Conservation (phyloP, 2,797 vertebrate genomes). For the Peromyscus melanophrys region DNA sequence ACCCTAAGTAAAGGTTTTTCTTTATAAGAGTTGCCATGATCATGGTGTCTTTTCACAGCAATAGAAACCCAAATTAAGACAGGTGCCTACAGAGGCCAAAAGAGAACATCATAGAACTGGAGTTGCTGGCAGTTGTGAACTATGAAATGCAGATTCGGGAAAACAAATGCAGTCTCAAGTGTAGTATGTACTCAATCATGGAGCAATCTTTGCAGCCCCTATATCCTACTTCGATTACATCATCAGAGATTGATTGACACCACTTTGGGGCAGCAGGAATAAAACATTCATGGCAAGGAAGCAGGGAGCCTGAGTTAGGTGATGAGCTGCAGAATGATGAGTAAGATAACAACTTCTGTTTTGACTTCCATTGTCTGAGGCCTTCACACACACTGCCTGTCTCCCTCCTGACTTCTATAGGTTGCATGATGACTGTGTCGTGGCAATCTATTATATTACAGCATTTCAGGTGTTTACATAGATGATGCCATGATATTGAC, state of each 20-base stretch:
- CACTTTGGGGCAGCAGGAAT: neutral
- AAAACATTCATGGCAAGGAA: neutral
- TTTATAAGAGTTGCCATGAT: too few species aligned
- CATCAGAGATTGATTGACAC: neutral
- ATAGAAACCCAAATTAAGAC: neutral
- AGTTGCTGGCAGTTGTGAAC: neutral
- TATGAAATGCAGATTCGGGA: too few species aligned
- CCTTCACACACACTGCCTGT: neutral
- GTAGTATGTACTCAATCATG: neutral
- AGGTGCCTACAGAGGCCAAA: neutral
- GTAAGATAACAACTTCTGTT: neutral
- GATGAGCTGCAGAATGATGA: neutral
- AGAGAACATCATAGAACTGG: neutral
- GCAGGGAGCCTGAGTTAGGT: neutral
- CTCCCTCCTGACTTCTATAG: neutral
- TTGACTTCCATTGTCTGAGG: neutral
- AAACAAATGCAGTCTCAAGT: neutral
- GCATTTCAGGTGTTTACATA: neutral
- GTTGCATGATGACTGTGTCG: neutral
- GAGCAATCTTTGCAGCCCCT: neutral
- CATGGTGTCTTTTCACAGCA: neutral
- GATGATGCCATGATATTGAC: neutral
- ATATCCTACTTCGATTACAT: neutral
- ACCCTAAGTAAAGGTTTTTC: too few species aligned
- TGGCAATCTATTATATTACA: neutral